Evolutionary conservation across 2,113 vertebrate species (phyloP).

Genomic region (Pterophyllum scalare): DNA sequence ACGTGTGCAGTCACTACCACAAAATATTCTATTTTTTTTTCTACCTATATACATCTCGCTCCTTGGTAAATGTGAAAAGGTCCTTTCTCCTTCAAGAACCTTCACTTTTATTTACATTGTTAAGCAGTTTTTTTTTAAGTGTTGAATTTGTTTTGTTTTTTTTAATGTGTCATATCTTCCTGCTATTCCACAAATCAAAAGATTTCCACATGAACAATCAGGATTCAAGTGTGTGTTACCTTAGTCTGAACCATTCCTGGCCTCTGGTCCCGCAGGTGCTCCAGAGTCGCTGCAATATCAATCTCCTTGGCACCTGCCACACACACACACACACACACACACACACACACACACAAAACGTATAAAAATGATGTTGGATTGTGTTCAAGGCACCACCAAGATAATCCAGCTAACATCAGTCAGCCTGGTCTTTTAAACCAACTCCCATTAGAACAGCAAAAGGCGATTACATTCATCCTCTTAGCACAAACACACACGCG

Average conservation of each 20-base stretch:
- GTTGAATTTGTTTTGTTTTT: background rate
- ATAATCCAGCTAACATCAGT: slow-evolving; percentile 80
- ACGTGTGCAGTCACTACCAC: background rate
- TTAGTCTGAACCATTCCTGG: slow-evolving; percentile 97
- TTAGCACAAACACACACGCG: background rate
- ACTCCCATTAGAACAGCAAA: slow-evolving; percentile 68
- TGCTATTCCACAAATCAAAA: background rate
- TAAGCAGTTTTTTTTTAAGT: background rate
- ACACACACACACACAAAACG: background rate
- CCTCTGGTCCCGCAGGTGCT: slow-evolving; percentile 97
- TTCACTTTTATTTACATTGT: background rate
- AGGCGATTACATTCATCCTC: slow-evolving; percentile 77
- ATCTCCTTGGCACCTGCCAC: slow-evolving; percentile 97
- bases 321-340: slow-evolving; percentile 1
- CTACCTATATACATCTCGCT: background rate
- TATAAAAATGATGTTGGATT: slow-evolving; percentile 41
- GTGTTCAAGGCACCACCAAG: slow-evolving; percentile 71
- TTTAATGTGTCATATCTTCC: background rate
- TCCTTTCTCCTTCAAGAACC: background rate
- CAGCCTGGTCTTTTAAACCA: slow-evolving; percentile 70
- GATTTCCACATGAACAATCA: slow-evolving; percentile 6
- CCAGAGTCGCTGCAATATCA: slow-evolving; percentile 97
- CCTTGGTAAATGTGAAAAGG: background rate
- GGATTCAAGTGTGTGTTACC: slow-evolving; percentile 78
- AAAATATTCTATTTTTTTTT: background rate